Percentiles rank a stretch among this genome's conserved stretches.
Conservation (phyloP, 2,113 vertebrate species). For the Candoia aspera region DNA sequence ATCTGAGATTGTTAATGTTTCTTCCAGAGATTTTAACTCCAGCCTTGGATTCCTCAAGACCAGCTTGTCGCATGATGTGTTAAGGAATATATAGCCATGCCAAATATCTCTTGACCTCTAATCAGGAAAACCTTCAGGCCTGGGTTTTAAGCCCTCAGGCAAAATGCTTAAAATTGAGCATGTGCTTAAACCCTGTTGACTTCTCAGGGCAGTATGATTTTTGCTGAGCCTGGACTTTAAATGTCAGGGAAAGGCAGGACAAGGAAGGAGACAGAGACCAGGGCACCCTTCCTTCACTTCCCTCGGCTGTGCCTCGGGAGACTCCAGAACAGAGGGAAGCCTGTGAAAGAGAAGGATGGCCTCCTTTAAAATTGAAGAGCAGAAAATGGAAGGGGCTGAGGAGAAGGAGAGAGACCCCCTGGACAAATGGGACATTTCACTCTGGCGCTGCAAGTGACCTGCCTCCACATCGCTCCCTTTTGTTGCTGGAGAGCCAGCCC, state of each 20-base stretch:
- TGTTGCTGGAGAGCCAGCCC: background rate
- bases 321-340: background rate
- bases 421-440: conserved; percentile 1
- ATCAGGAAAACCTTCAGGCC: background rate
- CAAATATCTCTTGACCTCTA: background rate
- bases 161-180: background rate
- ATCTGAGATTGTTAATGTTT: too few relatives aligned
- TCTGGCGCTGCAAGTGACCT: background rate
- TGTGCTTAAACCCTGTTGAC: background rate
- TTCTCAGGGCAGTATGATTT: background rate
- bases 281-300: background rate
- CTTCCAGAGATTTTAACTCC: too few relatives aligned
- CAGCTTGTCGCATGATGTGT: too few relatives aligned
- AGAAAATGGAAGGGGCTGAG: background rate
- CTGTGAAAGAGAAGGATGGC: background rate
- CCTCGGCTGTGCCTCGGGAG: background rate
- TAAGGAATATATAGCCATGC: background rate
- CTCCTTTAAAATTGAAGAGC: conserved; percentile 14
- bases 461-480: background rate
- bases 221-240: background rate
- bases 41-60: too few relatives aligned
- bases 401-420: background rate
- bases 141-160: background rate
- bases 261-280: background rate
- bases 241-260: background rate